Percentiles rank a stretch among this genome's conserved stretches.
Conservation (phyloP, 23 tunicate species). For the Ciona savignyi region DNA sequence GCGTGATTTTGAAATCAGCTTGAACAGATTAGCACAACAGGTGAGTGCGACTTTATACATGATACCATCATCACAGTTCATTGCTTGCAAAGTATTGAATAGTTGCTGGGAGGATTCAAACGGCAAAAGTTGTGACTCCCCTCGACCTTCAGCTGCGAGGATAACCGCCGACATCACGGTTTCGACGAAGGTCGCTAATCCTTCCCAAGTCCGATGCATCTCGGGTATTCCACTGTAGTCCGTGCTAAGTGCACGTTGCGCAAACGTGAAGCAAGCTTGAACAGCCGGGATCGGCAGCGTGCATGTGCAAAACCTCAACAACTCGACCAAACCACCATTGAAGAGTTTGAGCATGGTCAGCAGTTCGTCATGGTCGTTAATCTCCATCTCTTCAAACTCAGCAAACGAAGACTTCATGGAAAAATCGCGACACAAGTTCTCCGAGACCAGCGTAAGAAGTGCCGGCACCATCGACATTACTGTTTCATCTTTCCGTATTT, state of each 20-base stretch:
- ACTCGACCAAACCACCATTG: conserved; percentile 7
- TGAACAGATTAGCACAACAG: conserved; percentile 5
- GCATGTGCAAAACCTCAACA: conserved; percentile 30
- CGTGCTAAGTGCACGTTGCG: neutral
- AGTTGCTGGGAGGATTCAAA: conserved; percentile 5
- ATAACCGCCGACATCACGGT: conserved; percentile 13
- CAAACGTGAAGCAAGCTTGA: conserved; percentile 26
- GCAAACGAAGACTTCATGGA: conserved; percentile 4
- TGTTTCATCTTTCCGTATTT: conserved; percentile 28
- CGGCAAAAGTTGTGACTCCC: conserved; percentile 12
- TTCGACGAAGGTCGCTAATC: conserved; percentile 7
- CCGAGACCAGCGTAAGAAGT: conserved; percentile 27
- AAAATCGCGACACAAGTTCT: conserved; percentile 5
- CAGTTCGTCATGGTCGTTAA: conserved; percentile 54
- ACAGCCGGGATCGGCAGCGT: conserved; percentile 19
- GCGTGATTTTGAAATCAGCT: conserved; percentile 12
- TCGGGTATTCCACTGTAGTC: neutral
- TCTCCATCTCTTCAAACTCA: conserved; percentile 39
- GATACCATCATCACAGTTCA: conserved; percentile 8
- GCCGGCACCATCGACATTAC: conserved; percentile 11
- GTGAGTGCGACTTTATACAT: neutral
- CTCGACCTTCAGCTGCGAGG: conserved; percentile 2
- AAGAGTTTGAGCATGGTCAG: conserved; percentile 1
- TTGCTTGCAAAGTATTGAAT: neutral
- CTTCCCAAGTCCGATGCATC: conserved; percentile 7